Conservation (phyloP, 2,888 invertebrate species). For the Drosophila setosimentum region DNA sequence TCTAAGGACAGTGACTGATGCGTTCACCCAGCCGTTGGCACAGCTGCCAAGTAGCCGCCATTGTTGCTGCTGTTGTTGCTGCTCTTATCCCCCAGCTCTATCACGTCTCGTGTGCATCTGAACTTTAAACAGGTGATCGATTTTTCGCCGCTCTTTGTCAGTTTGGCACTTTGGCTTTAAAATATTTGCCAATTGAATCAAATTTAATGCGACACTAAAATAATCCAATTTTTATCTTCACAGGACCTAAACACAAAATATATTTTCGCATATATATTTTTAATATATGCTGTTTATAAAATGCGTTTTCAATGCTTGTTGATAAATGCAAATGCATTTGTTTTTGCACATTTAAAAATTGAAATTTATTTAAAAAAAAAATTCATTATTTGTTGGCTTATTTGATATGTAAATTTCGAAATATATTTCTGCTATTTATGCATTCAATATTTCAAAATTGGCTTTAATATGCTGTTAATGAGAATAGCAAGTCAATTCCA, state of each 20-base stretch:
- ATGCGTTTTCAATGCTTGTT: not conserved
- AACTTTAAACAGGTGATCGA: slow-evolving; percentile 78
- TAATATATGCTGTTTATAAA: not conserved
- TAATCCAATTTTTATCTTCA: slow-evolving; percentile 17
- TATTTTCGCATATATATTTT: not conserved
- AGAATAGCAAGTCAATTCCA: not conserved
- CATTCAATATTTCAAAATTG: slow-evolving; percentile 1
- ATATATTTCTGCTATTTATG: not conserved
- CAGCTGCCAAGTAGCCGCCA: slow-evolving; percentile 70
- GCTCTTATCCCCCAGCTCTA: not conserved
- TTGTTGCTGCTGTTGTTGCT: slow-evolving; percentile 49
- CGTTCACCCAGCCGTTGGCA: slow-evolving; percentile 72
- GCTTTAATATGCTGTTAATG: not conserved
- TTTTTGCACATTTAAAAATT: not conserved
- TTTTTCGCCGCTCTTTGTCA: slow-evolving; percentile 43
- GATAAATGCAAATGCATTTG: not conserved
- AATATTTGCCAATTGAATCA: slow-evolving; percentile 42
- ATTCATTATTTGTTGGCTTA: not conserved
- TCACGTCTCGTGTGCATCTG: slow-evolving; percentile 29
- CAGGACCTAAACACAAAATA: not conserved
- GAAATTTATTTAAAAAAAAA: not conserved
- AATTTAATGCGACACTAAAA: slow-evolving; percentile 59
- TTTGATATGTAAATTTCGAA: slow-evolving; percentile 9
- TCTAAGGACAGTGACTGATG: slow-evolving; percentile 82
- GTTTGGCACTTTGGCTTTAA: slow-evolving; percentile 35